phyloP scores from a whole-genome alignment of 2,888 invertebrate genomes.

The Tortrix viridana region DNA sequence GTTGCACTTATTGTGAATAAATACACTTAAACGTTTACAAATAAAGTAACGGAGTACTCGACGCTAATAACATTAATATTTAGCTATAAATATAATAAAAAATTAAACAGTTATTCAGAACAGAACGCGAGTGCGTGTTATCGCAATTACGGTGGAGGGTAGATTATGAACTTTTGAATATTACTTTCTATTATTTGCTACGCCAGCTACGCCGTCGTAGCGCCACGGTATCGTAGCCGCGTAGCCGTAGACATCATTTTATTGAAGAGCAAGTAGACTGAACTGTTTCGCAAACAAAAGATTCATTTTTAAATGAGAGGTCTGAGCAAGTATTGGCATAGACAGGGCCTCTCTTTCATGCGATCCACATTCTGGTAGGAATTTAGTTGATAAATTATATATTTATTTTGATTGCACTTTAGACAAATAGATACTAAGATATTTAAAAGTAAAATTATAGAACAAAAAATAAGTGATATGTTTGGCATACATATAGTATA shows the following conservation, averaged over 20 bases:
- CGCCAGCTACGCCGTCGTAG: slow-evolving; percentile 11
- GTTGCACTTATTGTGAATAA: no score
- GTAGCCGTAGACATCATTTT: slow-evolving; percentile 40
- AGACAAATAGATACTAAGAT: no score
- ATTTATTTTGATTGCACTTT: no score
- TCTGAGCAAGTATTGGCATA: slow-evolving; percentile 42
- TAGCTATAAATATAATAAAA: no score
- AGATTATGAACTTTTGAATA: slow-evolving; percentile 2
- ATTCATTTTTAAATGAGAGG: slow-evolving; percentile 54
- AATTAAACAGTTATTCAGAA: no score
- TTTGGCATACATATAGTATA: no score
- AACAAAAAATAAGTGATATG: no score
- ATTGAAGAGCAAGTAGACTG: slow-evolving; percentile 39
- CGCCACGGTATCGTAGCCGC: slow-evolving; percentile 6
- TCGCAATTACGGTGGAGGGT: background rate
- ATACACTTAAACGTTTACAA: no score
- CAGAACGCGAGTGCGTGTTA: no score
- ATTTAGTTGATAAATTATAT: background rate
- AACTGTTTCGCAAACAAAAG: slow-evolving; percentile 48
- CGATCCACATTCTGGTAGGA: background rate
- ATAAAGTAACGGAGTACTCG: no score
- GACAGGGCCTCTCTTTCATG: slow-evolving; percentile 39
- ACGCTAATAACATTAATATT: no score
- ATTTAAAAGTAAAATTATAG: no score
- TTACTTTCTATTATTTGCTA: slow-evolving; percentile 5